Conservation (phyloP, 2,888 invertebrate species). For the Drosophila kambysellisi region DNA sequence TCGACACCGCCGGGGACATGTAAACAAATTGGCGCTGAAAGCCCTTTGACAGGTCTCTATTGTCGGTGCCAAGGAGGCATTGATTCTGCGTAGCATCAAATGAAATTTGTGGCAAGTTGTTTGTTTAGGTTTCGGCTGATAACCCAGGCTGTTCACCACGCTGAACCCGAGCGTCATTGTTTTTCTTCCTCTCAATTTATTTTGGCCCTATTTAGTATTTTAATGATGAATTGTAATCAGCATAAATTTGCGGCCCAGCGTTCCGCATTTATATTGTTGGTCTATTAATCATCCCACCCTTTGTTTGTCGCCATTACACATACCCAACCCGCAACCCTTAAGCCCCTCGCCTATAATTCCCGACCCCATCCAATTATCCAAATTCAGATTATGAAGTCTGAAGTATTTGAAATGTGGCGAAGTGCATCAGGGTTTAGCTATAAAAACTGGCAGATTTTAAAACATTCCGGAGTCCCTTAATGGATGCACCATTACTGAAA, state of each 20-base stretch:
- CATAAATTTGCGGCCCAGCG: slow-evolving; percentile 57
- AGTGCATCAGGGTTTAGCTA: not conserved
- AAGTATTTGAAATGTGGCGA: slow-evolving; percentile 27
- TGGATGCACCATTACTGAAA: not conserved
- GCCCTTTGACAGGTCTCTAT: slow-evolving; percentile 60
- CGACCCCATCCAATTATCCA: not conserved
- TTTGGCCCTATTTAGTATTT: slow-evolving; percentile 54
- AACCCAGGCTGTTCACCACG: slow-evolving; percentile 1
- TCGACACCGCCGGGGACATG: slow-evolving; percentile 54
- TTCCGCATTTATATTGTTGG: slow-evolving; percentile 25
- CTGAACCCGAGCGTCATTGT: slow-evolving; percentile 29
- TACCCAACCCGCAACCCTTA: not conserved
- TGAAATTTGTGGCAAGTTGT: slow-evolving; percentile 62
- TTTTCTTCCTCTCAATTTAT: slow-evolving; percentile 34
- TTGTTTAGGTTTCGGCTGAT: slow-evolving; percentile 56
- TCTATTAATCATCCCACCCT: slow-evolving; percentile 66
- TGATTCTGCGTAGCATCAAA: slow-evolving; percentile 43
- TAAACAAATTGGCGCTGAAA: slow-evolving; percentile 77
- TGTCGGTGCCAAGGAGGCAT: slow-evolving; percentile 39
- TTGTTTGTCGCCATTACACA: slow-evolving; percentile 14
- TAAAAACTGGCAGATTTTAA: not conserved
- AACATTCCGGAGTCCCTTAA: not conserved
- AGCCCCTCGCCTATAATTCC: not conserved
- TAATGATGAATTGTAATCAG: slow-evolving; percentile 77
- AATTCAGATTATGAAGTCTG: slow-evolving; percentile 14